A percentile compares a stretch with the other conserved stretches of the same genome.
Evolutionary conservation across 2,113 vertebrate genomes (phyloP).

Genomic region (Daubentonia madagascariensis): DNA sequence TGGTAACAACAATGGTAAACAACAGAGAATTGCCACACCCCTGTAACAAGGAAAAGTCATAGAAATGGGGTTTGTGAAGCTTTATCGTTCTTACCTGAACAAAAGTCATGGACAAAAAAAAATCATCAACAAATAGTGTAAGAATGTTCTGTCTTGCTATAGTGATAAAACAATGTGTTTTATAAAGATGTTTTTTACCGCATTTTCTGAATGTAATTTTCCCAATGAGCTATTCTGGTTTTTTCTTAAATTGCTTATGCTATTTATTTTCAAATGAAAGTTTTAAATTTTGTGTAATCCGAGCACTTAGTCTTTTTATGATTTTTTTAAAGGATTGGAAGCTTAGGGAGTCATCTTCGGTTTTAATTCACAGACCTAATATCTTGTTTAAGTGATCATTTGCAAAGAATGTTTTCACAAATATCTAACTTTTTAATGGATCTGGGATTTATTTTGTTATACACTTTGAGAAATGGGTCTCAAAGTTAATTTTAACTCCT

Average conservation of each 20-base stretch:
- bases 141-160: not conserved
- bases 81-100: not conserved
- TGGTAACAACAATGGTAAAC: not conserved
- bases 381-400: not conserved
- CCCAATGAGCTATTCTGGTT: not conserved
- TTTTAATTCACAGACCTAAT: not conserved
- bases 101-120: not conserved
- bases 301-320: not conserved
- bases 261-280: not conserved
- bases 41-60: not conserved
- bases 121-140: not conserved
- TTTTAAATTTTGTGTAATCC: slow-evolving; percentile 6
- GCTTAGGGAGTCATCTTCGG: not conserved
- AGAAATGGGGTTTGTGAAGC: not conserved
- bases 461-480: not conserved
- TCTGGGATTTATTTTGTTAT: not conserved
- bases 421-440: not conserved
- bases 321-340: not conserved
- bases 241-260: not conserved
- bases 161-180: not conserved
- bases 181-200: not conserved
- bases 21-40: not conserved
- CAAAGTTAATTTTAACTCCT: slow-evolving; percentile 24
- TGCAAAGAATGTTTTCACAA: not conserved
- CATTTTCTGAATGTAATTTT: not conserved